These are phyloP conservation scores for Lucinisca nassula DNA, from an alignment of 2,888 invertebrate genomes.

Conservation along the genomic window DNA sequence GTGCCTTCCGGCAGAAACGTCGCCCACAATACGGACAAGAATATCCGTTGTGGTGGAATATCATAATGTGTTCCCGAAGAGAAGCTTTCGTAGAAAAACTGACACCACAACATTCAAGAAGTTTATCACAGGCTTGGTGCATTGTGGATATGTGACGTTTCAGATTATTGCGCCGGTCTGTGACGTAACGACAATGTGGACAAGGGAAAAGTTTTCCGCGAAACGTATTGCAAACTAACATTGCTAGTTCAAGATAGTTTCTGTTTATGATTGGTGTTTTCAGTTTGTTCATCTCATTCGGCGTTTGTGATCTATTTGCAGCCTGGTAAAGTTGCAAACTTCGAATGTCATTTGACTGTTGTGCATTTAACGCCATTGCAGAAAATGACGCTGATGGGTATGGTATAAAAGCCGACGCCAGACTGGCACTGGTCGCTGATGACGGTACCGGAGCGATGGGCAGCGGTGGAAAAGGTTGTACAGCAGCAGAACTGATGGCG, in stretches of 20 bases:
- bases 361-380: conserved; percentile 54
- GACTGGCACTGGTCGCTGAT: conserved; percentile 56
- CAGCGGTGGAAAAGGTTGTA: conserved; percentile 69
- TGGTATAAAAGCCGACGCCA: conserved; percentile 76
- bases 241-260: conserved; percentile 84
- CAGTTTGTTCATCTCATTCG: conserved; percentile 77
- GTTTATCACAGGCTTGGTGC: conserved; percentile 87
- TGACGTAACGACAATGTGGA: conserved; percentile 87
- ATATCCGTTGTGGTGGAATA: conserved; percentile 88
- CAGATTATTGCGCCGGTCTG: conserved; percentile 88
- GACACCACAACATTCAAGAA: conserved; percentile 88
- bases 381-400: conserved; percentile 74
- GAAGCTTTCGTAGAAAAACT: conserved; percentile 88
- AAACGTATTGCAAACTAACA: conserved; percentile 86
- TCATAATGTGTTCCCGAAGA: conserved; percentile 88
- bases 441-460: conserved; percentile 63
- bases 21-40: conserved; percentile 88
- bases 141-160: conserved; percentile 88
- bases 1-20: conserved; percentile 88
- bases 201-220: conserved; percentile 85
- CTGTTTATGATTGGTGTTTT: conserved; percentile 82
- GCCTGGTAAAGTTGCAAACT: conserved; percentile 75
- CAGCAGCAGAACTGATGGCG: conserved; percentile 56
- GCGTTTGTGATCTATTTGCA: conserved; percentile 69
- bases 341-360: conserved; percentile 64